Evolutionary conservation across 2,888 invertebrate species (phyloP), one percentile per base, ranked within the genome.

Genomic region (Nomada flava): DNA sequence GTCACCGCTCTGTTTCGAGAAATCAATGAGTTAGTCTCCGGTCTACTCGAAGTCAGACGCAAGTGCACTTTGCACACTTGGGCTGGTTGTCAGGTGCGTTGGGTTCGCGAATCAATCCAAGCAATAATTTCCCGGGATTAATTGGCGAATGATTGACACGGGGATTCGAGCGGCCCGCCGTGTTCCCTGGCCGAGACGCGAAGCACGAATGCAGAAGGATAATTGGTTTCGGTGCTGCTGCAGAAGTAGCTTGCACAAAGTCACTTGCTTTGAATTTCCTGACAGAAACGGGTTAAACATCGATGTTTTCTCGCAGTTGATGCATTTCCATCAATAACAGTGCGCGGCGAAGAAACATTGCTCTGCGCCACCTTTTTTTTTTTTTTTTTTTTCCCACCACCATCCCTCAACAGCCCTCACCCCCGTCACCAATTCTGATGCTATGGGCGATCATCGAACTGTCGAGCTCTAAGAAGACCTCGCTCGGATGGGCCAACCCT

Each of bases 81-180:
- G 85, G 87, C 82, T 63, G 76, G 78, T 87, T 85, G 86, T 85
- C 85, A 83, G 80, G 70, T 80, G 80, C 83, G 83, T 80, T 71
- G 59, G 80, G 82, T 76, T 71, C 47, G 75, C 67, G 83, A 85
- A 80, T 86, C 86, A 85, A 88, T 79, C 87, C 88, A 74, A 88
- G 88, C 86, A 86, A 88, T 87, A 86, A 87, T 87, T 87, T 88
- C 84, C 84, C 81, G 63, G 71, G 86, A 88, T 88, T 87, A 87
- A 87, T 87, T 88, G 86, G 88, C 88, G 84, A 88, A 84, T 87
- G 87, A 87, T 88, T 87, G 87, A 87, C 87, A 84, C 80, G 86
- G 73, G 83, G 84, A 82, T 87, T 87, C 86, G 86, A 85, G 86
- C 76, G 76, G 65, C 42, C 63, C 63, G 64, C 64, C 78, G 71